Base-by-base conservation (phyloP, 2,113 vertebrate genomes). In the Rattus rattus region DNA sequence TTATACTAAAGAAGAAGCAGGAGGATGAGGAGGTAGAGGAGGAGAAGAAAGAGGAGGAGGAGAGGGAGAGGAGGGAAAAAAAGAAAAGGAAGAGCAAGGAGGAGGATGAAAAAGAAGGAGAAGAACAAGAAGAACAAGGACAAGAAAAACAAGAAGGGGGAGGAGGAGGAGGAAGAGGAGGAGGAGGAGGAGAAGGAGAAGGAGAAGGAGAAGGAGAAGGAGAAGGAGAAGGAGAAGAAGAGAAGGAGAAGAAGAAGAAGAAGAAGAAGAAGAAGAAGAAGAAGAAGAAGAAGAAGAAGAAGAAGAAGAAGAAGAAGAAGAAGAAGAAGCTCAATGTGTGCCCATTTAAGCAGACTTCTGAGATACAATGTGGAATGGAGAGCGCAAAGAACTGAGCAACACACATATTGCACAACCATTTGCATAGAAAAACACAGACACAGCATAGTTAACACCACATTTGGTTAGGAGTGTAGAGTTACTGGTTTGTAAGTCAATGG, bases 341-440 rank as follows among this genome's bases (percentile, higher is more conserved):
- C 5, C n/a, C 63, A 52, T 36, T 43, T 8, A 59, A 3, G 13
- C 4, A 73, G 5, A 67, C 24, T 63, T 72, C 47, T 28, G 77
- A 79, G 47, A 47, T 61, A 47, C 1, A 7, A 24, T 61, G 20
- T 43, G 69, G 69, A 22, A 1, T 75, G 49, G 28, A 54, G 87
- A 89, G 12, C 67, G 5, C 26, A 49, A 80, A 33, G 52, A 47
- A 2, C 36, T 54, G 61, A 61, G n/a, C 28, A 52, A 36, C 10
- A 2, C 14, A 7, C 5, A 22, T 54, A 12, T 61, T 47, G 9
- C 30, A 14, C 36, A 91, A 24, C 12, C 7, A 49, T 49, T 49
- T 72, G 13, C 94, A 39, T 84, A 76, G n/a, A 91, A 95, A 73
- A 52, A 56, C 61, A 90, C 36, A 54, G 52, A 24, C 12, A 93